Evolutionary conservation across 1,140 invertebrate species (phyloP).

Genomic region (Uloborus diversus): DNA sequence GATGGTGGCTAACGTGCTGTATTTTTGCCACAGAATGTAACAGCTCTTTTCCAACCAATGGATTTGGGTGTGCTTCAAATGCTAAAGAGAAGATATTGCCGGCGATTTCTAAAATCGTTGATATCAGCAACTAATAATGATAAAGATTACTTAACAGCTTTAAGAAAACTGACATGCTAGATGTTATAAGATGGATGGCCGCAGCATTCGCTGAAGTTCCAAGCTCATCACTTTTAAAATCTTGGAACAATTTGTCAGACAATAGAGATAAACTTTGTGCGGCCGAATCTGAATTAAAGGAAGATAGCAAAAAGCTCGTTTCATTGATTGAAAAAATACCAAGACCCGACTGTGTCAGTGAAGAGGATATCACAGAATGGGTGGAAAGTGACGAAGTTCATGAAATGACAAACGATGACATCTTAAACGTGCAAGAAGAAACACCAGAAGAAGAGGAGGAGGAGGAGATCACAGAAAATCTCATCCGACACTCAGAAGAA

Average conservation of each 20-base stretch:
- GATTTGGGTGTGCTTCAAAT: not conserved
- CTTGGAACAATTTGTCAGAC: not conserved
- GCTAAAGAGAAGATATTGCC: not conserved
- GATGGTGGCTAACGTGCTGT: not conserved
- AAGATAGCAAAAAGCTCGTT: not conserved
- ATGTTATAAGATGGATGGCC: not conserved
- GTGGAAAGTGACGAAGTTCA: not conserved
- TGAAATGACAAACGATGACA: slow-evolving; percentile 2
- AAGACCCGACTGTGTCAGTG: not conserved
- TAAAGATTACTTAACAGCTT: not conserved
- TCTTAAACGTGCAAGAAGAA: not conserved
- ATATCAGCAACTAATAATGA: not conserved
- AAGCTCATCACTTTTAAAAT: not conserved
- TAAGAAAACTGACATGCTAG: slow-evolving; percentile 10
- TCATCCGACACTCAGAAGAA: not conserved
- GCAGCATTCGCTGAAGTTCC: not conserved
- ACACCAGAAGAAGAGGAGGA: not conserved
- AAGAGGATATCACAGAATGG: not conserved
- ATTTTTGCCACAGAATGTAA: slow-evolving; percentile 11
- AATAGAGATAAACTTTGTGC: not conserved
- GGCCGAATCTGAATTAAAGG: not conserved
- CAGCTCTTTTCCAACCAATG: not conserved
- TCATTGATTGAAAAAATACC: slow-evolving; percentile 6
- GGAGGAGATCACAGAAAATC: not conserved
- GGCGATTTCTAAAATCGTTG: not conserved